Conservation (phyloP, 2,888 invertebrate species). For the Ellobium chinense region DNA sequence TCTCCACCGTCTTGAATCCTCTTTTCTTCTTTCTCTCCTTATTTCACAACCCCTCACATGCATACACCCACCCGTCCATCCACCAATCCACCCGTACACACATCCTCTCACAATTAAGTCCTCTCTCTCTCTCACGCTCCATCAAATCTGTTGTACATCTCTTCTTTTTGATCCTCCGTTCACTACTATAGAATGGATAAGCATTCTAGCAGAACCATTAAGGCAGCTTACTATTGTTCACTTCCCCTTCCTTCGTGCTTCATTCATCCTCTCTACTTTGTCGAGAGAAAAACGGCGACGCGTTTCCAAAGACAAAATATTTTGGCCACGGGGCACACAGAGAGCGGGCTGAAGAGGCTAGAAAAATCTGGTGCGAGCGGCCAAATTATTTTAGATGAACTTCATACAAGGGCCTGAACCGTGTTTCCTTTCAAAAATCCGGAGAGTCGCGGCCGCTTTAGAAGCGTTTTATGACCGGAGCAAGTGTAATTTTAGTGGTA, state of each 20-base stretch:
- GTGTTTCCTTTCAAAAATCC: slow-evolving; percentile 12
- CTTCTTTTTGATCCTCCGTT: neutral
- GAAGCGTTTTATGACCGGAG: neutral
- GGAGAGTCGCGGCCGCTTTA: neutral
- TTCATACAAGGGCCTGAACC: neutral
- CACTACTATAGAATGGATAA: neutral
- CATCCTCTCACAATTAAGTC: neutral
- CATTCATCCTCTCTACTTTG: neutral
- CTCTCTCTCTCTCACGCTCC: slow-evolving; percentile 26
- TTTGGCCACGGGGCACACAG: slow-evolving; percentile 14
- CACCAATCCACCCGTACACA: neutral
- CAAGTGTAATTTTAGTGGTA: neutral
- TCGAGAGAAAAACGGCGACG: neutral
- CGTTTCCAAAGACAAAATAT: neutral
- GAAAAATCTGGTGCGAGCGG: neutral
- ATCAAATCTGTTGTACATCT: slow-evolving; percentile 32
- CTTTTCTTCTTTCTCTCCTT: neutral
- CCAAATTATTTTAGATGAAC: slow-evolving; percentile 31
- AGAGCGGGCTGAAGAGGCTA: neutral
- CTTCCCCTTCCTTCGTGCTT: neutral
- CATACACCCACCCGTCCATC: neutral
- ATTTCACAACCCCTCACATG: neutral
- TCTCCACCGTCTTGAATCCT: no score
- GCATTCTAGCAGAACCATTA: slow-evolving; percentile 4
- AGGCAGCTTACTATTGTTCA: neutral